Percentiles rank a stretch among this genome's conserved stretches.
These are phyloP conservation scores for Nomada lathburiana DNA, from an alignment of 2,888 invertebrate genomes.

Conservation along the genomic window DNA sequence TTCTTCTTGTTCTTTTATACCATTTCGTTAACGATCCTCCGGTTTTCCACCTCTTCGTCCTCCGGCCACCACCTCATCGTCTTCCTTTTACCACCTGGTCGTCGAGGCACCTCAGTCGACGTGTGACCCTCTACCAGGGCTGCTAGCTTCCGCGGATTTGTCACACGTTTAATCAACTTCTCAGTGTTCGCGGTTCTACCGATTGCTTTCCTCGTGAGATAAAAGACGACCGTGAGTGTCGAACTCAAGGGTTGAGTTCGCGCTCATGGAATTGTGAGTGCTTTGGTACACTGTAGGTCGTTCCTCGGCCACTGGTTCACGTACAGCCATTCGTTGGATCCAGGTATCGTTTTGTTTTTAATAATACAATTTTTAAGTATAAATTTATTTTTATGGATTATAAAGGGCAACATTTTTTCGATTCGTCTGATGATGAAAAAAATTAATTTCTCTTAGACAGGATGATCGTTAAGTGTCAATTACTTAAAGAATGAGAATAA, in stretches of 20 bases:
- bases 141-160: constrained; percentile 50
- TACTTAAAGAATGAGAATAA: background rate
- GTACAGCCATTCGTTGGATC: background rate
- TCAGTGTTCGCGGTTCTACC: constrained; percentile 34
- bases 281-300: constrained; percentile 13
- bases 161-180: constrained; percentile 25
- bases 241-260: background rate
- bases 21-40: constrained; percentile 44
- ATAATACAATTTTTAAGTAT: background rate
- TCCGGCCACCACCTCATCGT: constrained; percentile 48
- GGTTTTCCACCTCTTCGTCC: constrained; percentile 58
- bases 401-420: too few species aligned
- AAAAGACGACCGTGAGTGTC: constrained; percentile 28
- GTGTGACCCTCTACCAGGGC: constrained; percentile 66
- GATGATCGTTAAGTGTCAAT: too few species aligned
- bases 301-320: constrained; percentile 20
- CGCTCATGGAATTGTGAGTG: constrained; percentile 47
- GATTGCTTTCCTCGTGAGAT: constrained; percentile 12
- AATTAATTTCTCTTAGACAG: too few species aligned
- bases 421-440: too few species aligned
- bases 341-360: constrained; percentile 28
- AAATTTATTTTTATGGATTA: background rate
- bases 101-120: constrained; percentile 64
- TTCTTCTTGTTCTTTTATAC: constrained; percentile 54
- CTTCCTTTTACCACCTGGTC: constrained; percentile 63